phyloP scores from a whole-genome alignment of 1,140 invertebrate species.

The Drosophila tani region DNA sequence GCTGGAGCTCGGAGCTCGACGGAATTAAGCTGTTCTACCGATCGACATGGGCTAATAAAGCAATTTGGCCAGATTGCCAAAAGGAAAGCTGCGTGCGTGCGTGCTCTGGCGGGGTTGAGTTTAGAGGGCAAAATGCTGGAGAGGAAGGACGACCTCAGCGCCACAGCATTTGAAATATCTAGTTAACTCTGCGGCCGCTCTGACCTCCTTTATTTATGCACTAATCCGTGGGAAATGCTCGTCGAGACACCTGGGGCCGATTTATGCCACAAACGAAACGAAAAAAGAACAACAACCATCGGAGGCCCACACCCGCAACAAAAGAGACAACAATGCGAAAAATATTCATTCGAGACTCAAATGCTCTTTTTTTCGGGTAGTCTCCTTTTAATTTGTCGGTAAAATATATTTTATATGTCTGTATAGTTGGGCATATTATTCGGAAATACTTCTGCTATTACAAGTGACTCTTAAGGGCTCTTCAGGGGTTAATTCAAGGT shows the following conservation, averaged over 20 bases:
- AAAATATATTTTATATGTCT: not conserved
- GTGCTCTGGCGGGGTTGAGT: slow-evolving; percentile 7
- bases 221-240: slow-evolving; percentile 79
- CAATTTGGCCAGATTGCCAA: slow-evolving; percentile 50
- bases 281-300: slow-evolving; percentile 39
- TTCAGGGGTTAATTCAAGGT: not conserved
- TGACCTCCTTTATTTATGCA: slow-evolving; percentile 82
- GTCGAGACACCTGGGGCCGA: slow-evolving; percentile 74
- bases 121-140: not conserved
- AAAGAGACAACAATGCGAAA: slow-evolving; percentile 13
- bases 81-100: slow-evolving; percentile 22
- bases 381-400: no score
- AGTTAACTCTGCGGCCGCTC: slow-evolving; percentile 61
- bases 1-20: not conserved
- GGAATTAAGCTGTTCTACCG: slow-evolving; percentile 36
- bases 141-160: slow-evolving; percentile 33
- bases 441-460: not conserved
- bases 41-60: slow-evolving; percentile 62
- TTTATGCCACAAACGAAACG: slow-evolving; percentile 63
- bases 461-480: not conserved
- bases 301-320: slow-evolving; percentile 59
- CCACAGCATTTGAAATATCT: slow-evolving; percentile 69
- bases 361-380: slow-evolving; percentile 25
- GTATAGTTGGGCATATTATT: no score
- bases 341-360: not conserved